Evolutionary conservation across 2,888 invertebrate genomes (phyloP).

Genomic region (Tetrapedia diversipes): DNA sequence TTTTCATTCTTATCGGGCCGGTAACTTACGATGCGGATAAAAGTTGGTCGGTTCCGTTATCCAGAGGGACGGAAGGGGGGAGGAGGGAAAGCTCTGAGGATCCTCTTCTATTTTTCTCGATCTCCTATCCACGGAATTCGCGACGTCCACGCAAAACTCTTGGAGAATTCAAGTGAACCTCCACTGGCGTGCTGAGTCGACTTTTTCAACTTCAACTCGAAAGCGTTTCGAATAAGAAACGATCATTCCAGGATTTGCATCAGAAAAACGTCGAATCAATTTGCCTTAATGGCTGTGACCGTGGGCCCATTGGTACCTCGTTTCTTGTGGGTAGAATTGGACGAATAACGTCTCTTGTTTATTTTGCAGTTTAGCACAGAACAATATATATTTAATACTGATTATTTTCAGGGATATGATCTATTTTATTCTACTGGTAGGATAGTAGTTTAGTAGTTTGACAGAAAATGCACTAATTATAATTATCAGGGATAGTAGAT

Average conservation of each 20-base stretch:
- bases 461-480: no score
- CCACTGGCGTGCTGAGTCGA: background rate
- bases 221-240: conserved; percentile 16
- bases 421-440: no score
- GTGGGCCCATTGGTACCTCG: no score
- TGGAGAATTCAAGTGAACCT: conserved; percentile 27
- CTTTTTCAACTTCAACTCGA: conserved; percentile 18
- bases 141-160: conserved; percentile 5
- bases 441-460: no score
- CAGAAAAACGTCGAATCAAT: conserved; percentile 6
- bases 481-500: no score
- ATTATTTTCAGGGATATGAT: no score
- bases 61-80: no score
- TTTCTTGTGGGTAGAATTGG: no score
- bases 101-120: conserved; percentile 16
- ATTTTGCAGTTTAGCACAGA: no score
- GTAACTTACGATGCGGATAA: conserved; percentile 29
- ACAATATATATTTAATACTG: no score
- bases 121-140: background rate
- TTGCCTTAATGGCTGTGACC: background rate
- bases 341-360: no score
- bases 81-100: conserved; percentile 13
- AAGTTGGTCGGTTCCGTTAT: conserved; percentile 14
- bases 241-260: conserved; percentile 14
- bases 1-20: conserved; percentile 32